A percentile compares a stretch with the other conserved stretches of the same genome.
Evolutionary conservation across 1,140 invertebrate genomes (phyloP).

Genomic region (Copidosoma floridanum): DNA sequence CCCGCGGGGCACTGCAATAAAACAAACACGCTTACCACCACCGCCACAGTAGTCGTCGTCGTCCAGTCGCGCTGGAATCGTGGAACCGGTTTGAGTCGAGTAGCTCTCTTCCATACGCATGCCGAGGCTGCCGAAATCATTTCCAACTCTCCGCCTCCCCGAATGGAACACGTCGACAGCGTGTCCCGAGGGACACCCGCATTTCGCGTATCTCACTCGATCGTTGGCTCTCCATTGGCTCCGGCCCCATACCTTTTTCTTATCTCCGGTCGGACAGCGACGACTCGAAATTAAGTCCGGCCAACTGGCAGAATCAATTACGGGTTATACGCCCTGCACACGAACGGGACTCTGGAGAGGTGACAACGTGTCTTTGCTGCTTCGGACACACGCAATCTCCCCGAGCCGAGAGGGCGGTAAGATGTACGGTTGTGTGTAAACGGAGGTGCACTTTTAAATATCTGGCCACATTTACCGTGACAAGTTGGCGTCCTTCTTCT

Average conservation of each 20-base stretch:
- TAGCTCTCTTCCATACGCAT: too few relatives aligned
- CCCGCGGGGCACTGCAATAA: neutral
- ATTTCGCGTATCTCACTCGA: constrained; percentile 15
- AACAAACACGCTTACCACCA: neutral
- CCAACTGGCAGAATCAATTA: constrained; percentile 12
- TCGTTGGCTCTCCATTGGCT: neutral
- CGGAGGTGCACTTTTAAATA: too few relatives aligned
- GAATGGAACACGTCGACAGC: constrained; percentile 10
- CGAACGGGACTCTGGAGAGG: too few relatives aligned
- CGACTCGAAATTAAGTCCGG: constrained; percentile 3
- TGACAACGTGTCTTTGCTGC: too few relatives aligned
- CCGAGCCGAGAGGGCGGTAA: too few relatives aligned
- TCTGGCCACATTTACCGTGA: too few relatives aligned
- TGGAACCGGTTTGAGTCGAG: constrained; percentile 17
- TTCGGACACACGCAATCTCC: too few relatives aligned
- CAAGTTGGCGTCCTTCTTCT: too few relatives aligned
- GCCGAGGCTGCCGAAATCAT: constrained; percentile 3
- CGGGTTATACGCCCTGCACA: too few relatives aligned
- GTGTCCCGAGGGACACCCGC: constrained; percentile 18
- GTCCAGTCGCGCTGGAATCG: neutral
- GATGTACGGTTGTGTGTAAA: too few relatives aligned
- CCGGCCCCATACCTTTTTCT: neutral
- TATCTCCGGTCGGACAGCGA: too few relatives aligned
- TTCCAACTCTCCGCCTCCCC: neutral
- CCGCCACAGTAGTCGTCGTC: neutral